Evolutionary conservation across 2,888 invertebrate species (phyloP).

Genomic region (Oxystoma pomonae): DNA sequence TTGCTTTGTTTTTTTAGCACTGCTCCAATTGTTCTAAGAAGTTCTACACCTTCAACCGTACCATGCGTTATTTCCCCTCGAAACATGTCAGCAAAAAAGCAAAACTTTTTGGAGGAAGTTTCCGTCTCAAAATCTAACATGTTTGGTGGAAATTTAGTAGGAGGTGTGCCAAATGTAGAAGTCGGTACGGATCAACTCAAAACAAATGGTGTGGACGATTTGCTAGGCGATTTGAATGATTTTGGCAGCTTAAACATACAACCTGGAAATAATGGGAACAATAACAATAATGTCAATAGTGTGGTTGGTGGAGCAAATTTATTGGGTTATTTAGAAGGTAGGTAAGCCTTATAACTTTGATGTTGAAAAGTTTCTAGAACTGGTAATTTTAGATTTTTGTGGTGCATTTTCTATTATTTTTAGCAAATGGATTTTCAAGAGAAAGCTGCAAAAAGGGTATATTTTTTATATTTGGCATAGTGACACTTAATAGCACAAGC

Average conservation of each 20-base stretch:
- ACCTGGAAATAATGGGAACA: conserved; percentile 14
- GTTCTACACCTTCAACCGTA: conserved; percentile 20
- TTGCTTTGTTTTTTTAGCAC: conserved; percentile 15
- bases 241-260: conserved; percentile 37
- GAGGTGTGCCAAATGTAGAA: conserved; percentile 7
- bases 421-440: too few species aligned
- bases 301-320: conserved; percentile 20
- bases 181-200: conserved; percentile 7
- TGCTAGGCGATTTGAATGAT: conserved; percentile 40
- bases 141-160: conserved; percentile 22
- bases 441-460: too few species aligned
- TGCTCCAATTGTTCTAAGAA: conserved; percentile 20
- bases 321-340: conserved; percentile 24
- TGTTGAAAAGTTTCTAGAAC: too few species aligned
- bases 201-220: conserved; percentile 31
- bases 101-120: conserved; percentile 9
- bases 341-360: conserved; percentile 9
- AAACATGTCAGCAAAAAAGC: conserved; percentile 15
- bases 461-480: too few species aligned
- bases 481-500: too few species aligned
- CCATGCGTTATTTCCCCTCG: conserved; percentile 17
- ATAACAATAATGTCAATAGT: conserved; percentile 27
- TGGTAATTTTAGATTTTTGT: too few species aligned
- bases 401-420: too few species aligned
- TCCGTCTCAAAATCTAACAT: not conserved